phyloP scores from a whole-genome alignment of 2,888 invertebrate genomes.

The Strigamia maritima region DNA sequence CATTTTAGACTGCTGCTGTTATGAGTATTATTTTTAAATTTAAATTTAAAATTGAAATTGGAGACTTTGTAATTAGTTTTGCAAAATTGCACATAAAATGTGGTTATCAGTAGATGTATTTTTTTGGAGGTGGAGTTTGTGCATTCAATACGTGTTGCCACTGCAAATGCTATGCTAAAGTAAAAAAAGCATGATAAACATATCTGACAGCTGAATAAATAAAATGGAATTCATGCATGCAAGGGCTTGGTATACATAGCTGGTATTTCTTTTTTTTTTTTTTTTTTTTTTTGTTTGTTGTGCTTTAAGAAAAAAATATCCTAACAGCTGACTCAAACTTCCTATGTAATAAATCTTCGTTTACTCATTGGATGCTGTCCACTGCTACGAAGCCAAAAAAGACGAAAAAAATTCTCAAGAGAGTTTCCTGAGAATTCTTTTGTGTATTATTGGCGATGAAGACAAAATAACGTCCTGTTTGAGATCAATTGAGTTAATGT shows the following conservation, averaged over 20 bases:
- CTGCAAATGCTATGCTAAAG: not conserved
- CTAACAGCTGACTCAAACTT: not conserved
- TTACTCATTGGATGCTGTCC: not conserved
- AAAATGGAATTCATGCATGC: not conserved
- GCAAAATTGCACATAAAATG: not conserved
- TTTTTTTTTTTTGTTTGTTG: not conserved
- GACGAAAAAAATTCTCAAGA: not conserved
- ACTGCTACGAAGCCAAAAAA: not conserved
- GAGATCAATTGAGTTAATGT: not conserved
- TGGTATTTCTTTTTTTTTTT: not conserved
- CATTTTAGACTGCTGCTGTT: no score
- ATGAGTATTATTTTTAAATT: no score
- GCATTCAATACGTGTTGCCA: not conserved
- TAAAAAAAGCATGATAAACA: not conserved
- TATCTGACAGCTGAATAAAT: not conserved
- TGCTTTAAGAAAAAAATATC: not conserved
- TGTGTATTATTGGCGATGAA: not conserved
- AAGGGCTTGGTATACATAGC: not conserved
- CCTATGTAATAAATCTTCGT: not conserved
- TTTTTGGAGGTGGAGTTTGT: not conserved
- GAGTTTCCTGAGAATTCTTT: not conserved
- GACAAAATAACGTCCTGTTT: not conserved
- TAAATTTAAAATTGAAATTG: no score
- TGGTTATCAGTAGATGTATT: not conserved
- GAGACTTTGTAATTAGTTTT: no score